Evolutionary conservation across 2,113 vertebrate genomes (phyloP).

Genomic region (Pica pica): DNA sequence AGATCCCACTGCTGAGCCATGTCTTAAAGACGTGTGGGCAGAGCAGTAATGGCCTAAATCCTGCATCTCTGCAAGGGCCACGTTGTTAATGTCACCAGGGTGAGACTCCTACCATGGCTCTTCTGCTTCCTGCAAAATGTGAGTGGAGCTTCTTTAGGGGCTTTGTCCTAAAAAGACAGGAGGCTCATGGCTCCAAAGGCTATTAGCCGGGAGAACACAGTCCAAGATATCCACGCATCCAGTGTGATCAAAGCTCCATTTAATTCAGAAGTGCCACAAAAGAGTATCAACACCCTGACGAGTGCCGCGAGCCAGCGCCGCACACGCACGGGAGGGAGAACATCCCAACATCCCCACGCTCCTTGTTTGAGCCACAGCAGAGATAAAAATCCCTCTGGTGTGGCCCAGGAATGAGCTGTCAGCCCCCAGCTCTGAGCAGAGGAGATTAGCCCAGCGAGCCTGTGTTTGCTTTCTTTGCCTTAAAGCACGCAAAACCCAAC

Average conservation of each 20-base stretch:
- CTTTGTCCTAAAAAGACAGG: not conserved
- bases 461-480: conserved; percentile 23
- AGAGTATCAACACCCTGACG: not conserved
- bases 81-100: accelerated
- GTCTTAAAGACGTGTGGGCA: not conserved
- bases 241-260: accelerated
- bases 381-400: not conserved
- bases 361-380: not conserved
- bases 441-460: not conserved
- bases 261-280: not conserved
- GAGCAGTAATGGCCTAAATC: accelerated
- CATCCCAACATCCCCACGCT: not conserved
- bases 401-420: not conserved
- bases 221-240: not conserved
- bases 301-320: not conserved
- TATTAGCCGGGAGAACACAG: not conserved
- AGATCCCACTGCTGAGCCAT: not conserved
- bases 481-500: conserved; percentile 29
- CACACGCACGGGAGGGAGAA: accelerated
- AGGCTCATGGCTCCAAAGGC: not conserved
- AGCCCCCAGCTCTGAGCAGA: not conserved
- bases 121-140: not conserved
- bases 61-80: not conserved
- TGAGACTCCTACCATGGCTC: accelerated
- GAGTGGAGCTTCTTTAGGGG: too few species aligned